These are phyloP conservation scores for Thrips palmi DNA, from an alignment of 1,140 invertebrate species.

Conservation along the genomic window DNA sequence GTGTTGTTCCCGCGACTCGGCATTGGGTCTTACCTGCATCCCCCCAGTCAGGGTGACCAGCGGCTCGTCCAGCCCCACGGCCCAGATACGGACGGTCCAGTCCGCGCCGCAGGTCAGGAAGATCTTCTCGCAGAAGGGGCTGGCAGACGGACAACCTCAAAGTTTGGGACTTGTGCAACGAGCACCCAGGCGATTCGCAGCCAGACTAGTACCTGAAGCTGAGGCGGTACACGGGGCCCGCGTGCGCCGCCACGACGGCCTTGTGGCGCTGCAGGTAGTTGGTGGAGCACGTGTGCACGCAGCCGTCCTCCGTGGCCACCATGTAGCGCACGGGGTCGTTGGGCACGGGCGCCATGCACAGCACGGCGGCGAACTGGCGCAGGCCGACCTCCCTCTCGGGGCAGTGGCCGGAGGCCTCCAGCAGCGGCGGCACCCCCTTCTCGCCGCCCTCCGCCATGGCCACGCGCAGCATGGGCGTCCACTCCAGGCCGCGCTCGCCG, in stretches of 20 bases:
- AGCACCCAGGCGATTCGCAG: too few species aligned
- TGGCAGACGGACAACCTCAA: too few species aligned
- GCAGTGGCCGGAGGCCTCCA: conserved; percentile 9
- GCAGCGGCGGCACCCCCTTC: conserved; percentile 3
- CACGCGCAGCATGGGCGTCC: too few species aligned
- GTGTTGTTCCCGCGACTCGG: conserved; percentile 21
- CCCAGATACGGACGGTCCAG: conserved; percentile 36
- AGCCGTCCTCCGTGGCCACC: conserved; percentile 33
- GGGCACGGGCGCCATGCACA: conserved; percentile 28
- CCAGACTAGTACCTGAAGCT: too few species aligned
- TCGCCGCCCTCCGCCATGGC: too few species aligned
- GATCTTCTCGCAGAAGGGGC: conserved; percentile 28
- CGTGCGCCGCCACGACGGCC: conserved; percentile 28
- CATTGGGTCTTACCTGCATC: conserved; percentile 6
- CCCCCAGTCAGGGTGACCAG: conserved; percentile 15
- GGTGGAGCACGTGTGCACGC: conserved; percentile 24
- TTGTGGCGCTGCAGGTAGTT: conserved; percentile 17
- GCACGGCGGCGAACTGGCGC: conserved; percentile 8
- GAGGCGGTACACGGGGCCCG: conserved; percentile 30
- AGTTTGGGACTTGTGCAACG: too few species aligned
- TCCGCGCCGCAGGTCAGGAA: conserved; percentile 35
- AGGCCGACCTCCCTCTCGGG: neutral
- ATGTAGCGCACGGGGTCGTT: conserved; percentile 26
- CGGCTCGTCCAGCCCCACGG: conserved; percentile 19
- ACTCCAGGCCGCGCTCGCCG: too few species aligned